phyloP scores from a whole-genome alignment of 2,888 invertebrate genomes.

The Nematopogon swammerdamellus region DNA sequence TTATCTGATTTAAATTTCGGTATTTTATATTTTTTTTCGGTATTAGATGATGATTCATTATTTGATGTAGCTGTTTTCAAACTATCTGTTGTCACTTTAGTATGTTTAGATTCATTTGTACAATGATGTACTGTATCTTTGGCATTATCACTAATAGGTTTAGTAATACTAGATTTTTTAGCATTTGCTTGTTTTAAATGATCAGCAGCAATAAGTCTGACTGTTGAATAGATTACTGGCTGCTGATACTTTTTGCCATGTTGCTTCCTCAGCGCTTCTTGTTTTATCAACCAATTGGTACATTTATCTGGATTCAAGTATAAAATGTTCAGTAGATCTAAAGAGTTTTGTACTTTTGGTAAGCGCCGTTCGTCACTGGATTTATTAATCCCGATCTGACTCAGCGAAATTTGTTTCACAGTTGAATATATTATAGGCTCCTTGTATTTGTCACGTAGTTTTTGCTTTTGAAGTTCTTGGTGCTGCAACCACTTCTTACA shows the following conservation, averaged over 20 bases:
- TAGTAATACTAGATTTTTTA: too few relatives aligned
- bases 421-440: neutral
- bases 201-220: neutral
- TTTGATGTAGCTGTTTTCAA: too few relatives aligned
- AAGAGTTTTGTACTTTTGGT: neutral
- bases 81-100: too few relatives aligned
- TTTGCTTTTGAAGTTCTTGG: neutral
- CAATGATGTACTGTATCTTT: too few relatives aligned
- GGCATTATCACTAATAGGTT: too few relatives aligned
- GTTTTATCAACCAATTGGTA: neutral
- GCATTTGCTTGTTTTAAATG: neutral
- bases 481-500: neutral
- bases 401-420: neutral
- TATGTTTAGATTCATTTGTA: too few relatives aligned
- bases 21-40: too few relatives aligned
- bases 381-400: neutral
- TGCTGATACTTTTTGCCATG: neutral
- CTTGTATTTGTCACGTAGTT: neutral
- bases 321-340: neutral
- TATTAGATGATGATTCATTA: too few relatives aligned
- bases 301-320: neutral
- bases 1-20: too few relatives aligned
- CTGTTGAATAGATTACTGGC: neutral
- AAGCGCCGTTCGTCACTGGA: neutral
- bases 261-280: neutral